Percentiles rank a stretch among this genome's conserved stretches.
Conservation (phyloP, 1,140 invertebrate genomes). For the Telenomus remus region DNA sequence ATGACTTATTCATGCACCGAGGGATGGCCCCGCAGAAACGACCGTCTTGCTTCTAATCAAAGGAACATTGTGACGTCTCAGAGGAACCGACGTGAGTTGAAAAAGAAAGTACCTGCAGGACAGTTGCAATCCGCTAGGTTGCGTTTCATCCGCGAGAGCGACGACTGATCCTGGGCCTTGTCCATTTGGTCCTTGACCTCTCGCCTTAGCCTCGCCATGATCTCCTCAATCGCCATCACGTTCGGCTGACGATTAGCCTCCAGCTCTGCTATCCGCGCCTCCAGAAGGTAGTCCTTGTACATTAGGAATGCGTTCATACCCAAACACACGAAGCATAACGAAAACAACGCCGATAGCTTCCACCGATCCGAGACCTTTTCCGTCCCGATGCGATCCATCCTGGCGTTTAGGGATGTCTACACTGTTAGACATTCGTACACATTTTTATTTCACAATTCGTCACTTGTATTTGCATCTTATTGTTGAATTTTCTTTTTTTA, state of each 20-base stretch:
- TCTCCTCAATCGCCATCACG: conserved; percentile 1
- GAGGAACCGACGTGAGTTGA: conserved; percentile 17
- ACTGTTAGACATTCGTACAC: conserved; percentile 42
- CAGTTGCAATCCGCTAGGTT: conserved; percentile 53
- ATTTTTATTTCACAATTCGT: not conserved
- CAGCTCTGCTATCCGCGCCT: conserved; percentile 66
- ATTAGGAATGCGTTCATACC: conserved; percentile 65
- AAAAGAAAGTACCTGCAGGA: conserved; percentile 46
- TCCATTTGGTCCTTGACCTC: conserved; percentile 20
- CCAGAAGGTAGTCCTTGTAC: conserved; percentile 67
- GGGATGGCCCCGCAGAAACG: conserved; percentile 21
- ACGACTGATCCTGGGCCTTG: conserved; percentile 2
- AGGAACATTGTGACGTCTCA: conserved; percentile 31
- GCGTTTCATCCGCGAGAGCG: conserved; percentile 29
- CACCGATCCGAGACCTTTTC: conserved; percentile 36
- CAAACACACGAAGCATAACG: conserved; percentile 68
- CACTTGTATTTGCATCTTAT: no score
- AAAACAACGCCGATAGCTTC: conserved; percentile 62
- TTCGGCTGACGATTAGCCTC: conserved; percentile 57
- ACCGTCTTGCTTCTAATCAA: conserved; percentile 32
- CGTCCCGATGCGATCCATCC: conserved; percentile 22
- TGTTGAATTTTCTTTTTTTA: not conserved
- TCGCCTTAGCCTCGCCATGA: conserved; percentile 53
- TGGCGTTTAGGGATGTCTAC: conserved; percentile 34
- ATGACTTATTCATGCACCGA: conserved; percentile 46